Base-by-base conservation (phyloP, 2,888 invertebrate species). In the Harmothoe impar region DNA sequence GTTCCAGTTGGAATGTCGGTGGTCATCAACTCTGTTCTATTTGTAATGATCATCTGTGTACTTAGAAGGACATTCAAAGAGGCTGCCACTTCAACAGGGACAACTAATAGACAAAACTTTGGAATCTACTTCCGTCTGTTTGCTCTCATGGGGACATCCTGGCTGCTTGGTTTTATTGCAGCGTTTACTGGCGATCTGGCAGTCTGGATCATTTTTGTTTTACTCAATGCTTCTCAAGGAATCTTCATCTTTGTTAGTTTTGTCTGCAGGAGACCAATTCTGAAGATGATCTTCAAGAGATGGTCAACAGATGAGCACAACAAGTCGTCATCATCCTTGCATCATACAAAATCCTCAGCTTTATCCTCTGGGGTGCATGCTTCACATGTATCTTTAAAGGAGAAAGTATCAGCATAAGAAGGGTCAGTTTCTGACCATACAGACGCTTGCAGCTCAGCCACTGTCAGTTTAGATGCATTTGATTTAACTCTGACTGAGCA, bases 151-250 rank as follows among this genome's bases (percentile, higher is more conserved):
- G 84, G 84, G 0, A 25, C 33, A 7, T 84, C 84, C 15, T 84
- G 84, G 84, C 35, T 1, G 7, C 84, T 84, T 23, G 43, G 84
- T 0, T 84, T 84, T 43, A 84, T 84, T n/a, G 84, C 84, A 35
- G 0, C 84, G 3, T 51, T 84, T 35, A 84, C 51, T 7, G 84
- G 51, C 43, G 3, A 25, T 23, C 43, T 51, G 33, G 23, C 20
- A 0, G 12, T 84, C 0, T 84, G 84, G 84, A 51, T 51, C n/a
- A 84, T 84, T 0, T 84, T 84, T 43, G 84, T 84, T 17, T 33
- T 84, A 84, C 84, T 84, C 23, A 84, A 84, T 84, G 84, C 84
- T 20, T 33, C 35, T 15, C 84, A 84, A n/a, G 84, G 84, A 1
- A 35, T 84, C n/a, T 84, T 84, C 25, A 84, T 84, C 23, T 84